Evolutionary conservation across 2,888 invertebrate genomes (phyloP).

Genomic region (Metallyticus violacea): DNA sequence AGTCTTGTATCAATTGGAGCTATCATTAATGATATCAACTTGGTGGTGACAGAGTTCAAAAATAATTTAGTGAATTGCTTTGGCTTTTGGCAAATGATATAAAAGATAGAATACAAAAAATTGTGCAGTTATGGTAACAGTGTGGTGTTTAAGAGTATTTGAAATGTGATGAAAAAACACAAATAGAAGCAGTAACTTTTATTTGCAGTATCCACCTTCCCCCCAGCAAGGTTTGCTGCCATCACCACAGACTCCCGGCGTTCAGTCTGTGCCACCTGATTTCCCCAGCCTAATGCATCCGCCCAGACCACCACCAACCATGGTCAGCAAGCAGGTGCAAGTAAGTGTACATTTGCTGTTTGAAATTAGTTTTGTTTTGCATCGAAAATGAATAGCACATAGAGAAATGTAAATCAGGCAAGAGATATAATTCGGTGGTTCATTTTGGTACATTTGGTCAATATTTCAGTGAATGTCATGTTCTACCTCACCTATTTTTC

Average conservation of each 20-base stretch:
- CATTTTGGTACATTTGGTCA: background rate
- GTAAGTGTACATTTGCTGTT: constrained; percentile 44
- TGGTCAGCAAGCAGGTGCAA: constrained; percentile 63
- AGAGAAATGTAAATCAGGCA: background rate
- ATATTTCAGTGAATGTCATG: no score
- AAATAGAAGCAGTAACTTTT: background rate
- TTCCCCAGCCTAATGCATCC: constrained; percentile 49
- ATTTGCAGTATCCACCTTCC: constrained; percentile 69
- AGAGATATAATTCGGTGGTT: background rate
- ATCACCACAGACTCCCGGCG: constrained; percentile 51
- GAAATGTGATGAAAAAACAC: background rate
- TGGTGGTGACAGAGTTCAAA: no score
- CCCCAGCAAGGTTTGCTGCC: constrained; percentile 57
- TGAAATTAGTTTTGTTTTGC: no score
- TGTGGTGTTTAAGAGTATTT: background rate
- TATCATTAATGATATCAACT: no score
- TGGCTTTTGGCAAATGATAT: no score
- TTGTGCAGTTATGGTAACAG: background rate
- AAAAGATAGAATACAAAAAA: no score
- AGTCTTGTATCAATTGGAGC: no score
- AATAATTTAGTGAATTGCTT: no score
- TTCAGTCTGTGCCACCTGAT: constrained; percentile 45
- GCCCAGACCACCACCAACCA: constrained; percentile 48
- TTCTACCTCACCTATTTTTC: no score
- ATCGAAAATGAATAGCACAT: no score